Evolutionary conservation across 1,140 invertebrate genomes (phyloP).

Genomic region (Lordiphosa collinella): DNA sequence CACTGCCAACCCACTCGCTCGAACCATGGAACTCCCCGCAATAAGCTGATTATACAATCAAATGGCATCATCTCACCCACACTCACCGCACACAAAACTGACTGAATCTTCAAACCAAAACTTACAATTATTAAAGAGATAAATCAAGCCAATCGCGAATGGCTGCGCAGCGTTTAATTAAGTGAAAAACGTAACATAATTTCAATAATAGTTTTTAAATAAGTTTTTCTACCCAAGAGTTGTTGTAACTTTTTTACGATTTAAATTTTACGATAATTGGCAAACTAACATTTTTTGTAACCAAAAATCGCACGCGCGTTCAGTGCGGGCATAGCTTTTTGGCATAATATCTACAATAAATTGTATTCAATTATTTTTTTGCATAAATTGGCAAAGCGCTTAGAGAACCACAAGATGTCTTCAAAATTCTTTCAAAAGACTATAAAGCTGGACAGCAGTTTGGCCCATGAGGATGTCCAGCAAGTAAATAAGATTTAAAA

Average conservation of each 20-base stretch:
- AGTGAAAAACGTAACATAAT: constrained; percentile 51
- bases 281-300: constrained; percentile 61
- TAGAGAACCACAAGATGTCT: constrained; percentile 68
- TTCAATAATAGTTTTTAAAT: constrained; percentile 75
- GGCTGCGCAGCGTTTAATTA: constrained; percentile 26
- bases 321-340: constrained; percentile 30
- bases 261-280: constrained; percentile 66
- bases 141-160: constrained; percentile 12
- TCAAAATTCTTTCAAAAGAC: constrained; percentile 65
- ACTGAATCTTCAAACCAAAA: constrained; percentile 38
- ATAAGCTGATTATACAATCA: constrained; percentile 71
- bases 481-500: constrained; percentile 7
- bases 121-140: constrained; percentile 34
- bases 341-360: constrained; percentile 20
- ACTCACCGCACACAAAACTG: constrained; percentile 10
- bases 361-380: constrained; percentile 54
- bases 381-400: constrained; percentile 33
- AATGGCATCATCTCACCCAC: constrained; percentile 14
- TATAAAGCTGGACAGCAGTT: constrained; percentile 2
- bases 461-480: not conserved
- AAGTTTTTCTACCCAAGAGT: constrained; percentile 69
- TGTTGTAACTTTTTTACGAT: constrained; percentile 74
- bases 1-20: too few relatives aligned
- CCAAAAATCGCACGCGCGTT: constrained; percentile 19
- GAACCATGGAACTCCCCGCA: constrained; percentile 13